These are phyloP conservation scores for Neoniphon sammara DNA, from an alignment of 2,797 vertebrate species.

Conservation along the genomic window DNA sequence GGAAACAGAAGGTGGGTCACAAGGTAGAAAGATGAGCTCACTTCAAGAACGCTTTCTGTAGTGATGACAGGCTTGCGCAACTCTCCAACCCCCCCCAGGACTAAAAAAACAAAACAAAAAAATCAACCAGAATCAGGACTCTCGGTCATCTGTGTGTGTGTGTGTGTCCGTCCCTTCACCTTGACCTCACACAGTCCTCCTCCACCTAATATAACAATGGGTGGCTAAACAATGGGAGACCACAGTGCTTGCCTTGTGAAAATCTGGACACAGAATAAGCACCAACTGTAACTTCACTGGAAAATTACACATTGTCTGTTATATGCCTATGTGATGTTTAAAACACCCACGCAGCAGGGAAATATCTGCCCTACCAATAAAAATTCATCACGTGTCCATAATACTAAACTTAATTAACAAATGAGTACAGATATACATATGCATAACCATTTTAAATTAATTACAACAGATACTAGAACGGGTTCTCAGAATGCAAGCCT, in stretches of 20 bases:
- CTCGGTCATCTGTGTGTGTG: not conserved
- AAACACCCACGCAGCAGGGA: conserved; percentile 10
- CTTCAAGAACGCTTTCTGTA: conserved; percentile 39
- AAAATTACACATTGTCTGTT: conserved; percentile 35
- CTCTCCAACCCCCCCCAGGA: conserved; percentile 39
- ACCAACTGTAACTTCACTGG: conserved; percentile 36
- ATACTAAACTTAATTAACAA: conserved; percentile 9
- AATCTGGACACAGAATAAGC: conserved; percentile 37
- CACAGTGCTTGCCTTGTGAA: conserved; percentile 29
- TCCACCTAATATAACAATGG: conserved; percentile 43
- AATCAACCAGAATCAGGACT: conserved; percentile 16
- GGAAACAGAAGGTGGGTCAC: conserved; percentile 42
- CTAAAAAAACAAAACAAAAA: conserved; percentile 42
- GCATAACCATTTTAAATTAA: not conserved
- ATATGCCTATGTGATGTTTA: conserved; percentile 5
- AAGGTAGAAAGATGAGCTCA: conserved; percentile 60
- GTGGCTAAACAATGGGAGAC: conserved; percentile 23
- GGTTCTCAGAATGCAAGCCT: conserved; percentile 11
- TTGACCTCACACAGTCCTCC: conserved; percentile 46
- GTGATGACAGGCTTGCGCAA: conserved; percentile 57
- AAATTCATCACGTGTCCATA: conserved; percentile 30
- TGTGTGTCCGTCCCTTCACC: conserved; percentile 37
- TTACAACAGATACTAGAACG: conserved; percentile 8
- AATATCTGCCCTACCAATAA: not conserved
- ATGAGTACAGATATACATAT: conserved; percentile 9